phyloP scores from a whole-genome alignment of 1,140 invertebrate genomes.

The Stegodyphus mimosarum region DNA sequence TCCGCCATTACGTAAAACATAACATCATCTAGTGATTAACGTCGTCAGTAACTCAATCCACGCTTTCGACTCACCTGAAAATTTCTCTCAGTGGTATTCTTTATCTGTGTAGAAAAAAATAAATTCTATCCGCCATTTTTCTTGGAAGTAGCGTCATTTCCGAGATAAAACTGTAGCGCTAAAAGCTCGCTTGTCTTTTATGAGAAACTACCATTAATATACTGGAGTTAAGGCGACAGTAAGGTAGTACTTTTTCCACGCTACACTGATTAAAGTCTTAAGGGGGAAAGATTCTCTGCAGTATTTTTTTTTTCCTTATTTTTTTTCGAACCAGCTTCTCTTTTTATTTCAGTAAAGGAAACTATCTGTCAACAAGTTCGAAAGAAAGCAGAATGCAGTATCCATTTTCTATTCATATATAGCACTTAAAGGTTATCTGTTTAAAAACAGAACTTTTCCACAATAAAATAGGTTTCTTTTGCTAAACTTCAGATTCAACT shows the following conservation, averaged over 20 bases:
- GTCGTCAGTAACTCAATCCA: constrained; percentile 23
- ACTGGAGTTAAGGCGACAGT: constrained; percentile 16
- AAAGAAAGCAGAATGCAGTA: no score
- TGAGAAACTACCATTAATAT: constrained; percentile 39
- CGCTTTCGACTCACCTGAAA: neutral
- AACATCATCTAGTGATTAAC: constrained; percentile 20
- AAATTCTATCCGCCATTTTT: constrained; percentile 26
- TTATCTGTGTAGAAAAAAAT: constrained; percentile 17
- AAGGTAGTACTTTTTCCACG: neutral
- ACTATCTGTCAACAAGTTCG: no score
- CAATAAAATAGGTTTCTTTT: no score
- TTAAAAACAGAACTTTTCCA: no score
- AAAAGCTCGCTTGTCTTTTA: neutral
- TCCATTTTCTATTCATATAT: no score
- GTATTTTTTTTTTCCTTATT: no score
- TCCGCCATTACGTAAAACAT: constrained; percentile 3
- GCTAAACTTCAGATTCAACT: no score
- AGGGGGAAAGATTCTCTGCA: neutral
- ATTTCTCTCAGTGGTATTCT: constrained; percentile 3
- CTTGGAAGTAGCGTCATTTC: constrained; percentile 18
- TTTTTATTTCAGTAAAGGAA: no score
- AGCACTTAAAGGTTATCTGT: no score
- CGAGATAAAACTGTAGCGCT: constrained; percentile 23
- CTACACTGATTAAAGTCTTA: constrained; percentile 28
- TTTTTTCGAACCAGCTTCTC: no score